Evolutionary conservation across 2,113 vertebrate species (phyloP), one percentile per base, ranked within the genome.

Genomic region (Etheostoma spectabile): DNA sequence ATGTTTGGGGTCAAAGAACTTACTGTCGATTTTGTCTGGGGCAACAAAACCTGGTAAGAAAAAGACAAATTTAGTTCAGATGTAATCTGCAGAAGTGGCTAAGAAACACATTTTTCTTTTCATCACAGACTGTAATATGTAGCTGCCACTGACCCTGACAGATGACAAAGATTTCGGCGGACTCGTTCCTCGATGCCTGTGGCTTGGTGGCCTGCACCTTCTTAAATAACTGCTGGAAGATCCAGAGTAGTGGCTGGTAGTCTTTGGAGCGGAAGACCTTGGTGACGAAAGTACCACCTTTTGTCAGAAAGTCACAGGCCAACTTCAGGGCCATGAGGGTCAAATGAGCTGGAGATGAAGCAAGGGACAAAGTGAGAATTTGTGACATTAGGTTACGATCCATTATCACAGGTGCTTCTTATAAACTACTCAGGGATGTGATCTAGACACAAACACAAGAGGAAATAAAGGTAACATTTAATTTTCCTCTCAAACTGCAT

Each of bases 231-330:
- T 99, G 97, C 92, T 99, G 97, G 90, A 99, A 99, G 91, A 99
- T 98, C 98, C 98, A 99, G 1, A 99, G 93, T 1, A 99, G 95
- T 0, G 98, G 96, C 85, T 99, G 98, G 85, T 99, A 99, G 86
- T 99, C 98, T 67, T 97, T 96, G 33, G 98, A 99, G 48, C 98
- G 97, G 86, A 99, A 99, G 3, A 99, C 97, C 87, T 99, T 99
- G 7, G 97, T 99, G 92, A 99, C 96, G 52, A 99, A 99, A 52
- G 96, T 97, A 62, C 98, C 98, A 0, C 98, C 98, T 85, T 96
- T 97, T 65, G 91, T 91, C 69, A 99, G 95, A 88, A 98, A 99
- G 22, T 99, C 98, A 2, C 96, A 97, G 71, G 98, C 97, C 83
- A 99, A 30, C 56, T 97, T 98, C 61, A 99, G 92, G 1, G 98